These are phyloP conservation scores for Polypterus bichir DNA, from an alignment of 2,113 vertebrate genomes.

Conservation along the genomic window DNA sequence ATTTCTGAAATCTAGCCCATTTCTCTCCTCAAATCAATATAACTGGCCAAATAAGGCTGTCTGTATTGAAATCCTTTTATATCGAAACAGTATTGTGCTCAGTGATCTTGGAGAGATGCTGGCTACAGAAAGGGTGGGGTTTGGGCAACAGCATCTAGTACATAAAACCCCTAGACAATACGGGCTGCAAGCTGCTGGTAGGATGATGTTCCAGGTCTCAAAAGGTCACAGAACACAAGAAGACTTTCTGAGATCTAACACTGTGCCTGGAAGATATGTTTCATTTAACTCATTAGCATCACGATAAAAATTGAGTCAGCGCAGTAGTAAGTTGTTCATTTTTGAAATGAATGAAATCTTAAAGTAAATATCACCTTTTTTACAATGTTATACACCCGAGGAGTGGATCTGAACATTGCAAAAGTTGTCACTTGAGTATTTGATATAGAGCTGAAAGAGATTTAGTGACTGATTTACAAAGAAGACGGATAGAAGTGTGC, in stretches of 20 bases:
- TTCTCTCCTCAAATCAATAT: slow-evolving; percentile 32
- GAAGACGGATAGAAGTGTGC: too few relatives aligned
- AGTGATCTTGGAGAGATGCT: slow-evolving; percentile 21
- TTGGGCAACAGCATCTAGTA: slow-evolving; percentile 16
- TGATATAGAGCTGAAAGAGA: too few relatives aligned
- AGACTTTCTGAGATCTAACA: slow-evolving; percentile 11
- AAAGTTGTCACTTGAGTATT: too few relatives aligned
- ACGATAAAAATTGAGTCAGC: background rate
- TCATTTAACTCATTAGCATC: slow-evolving; percentile 1
- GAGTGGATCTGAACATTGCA: too few relatives aligned
- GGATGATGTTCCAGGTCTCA: slow-evolving; percentile 46
- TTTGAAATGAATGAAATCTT: too few relatives aligned
- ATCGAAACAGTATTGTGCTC: slow-evolving; percentile 24
- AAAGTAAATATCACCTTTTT: too few relatives aligned
- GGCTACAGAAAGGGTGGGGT: slow-evolving; percentile 30
- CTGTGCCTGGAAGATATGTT: slow-evolving; percentile 20
- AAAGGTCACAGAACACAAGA: slow-evolving; percentile 30
- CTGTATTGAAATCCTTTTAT: slow-evolving; percentile 3
- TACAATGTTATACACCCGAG: too few relatives aligned
- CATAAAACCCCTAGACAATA: slow-evolving; percentile 33
- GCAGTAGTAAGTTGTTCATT: too few relatives aligned
- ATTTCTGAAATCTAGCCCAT: slow-evolving; percentile 21
- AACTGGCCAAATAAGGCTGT: slow-evolving; percentile 25
- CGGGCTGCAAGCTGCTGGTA: slow-evolving; percentile 53
- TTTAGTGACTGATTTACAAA: too few relatives aligned